Conservation (phyloP, 1,140 invertebrate genomes). For the Saccostrea cuccullata region DNA sequence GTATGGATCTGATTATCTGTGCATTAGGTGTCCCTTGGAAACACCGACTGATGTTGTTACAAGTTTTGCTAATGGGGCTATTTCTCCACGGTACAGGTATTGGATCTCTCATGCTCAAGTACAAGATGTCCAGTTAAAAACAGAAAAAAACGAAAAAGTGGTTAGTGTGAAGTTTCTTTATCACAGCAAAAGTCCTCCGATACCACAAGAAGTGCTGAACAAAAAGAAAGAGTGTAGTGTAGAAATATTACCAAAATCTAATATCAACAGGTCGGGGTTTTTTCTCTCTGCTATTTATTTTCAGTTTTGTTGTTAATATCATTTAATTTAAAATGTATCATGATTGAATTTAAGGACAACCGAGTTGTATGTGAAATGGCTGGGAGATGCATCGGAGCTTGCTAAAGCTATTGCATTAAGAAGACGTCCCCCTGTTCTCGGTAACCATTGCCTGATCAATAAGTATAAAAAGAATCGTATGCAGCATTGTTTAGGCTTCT, state of each 20-base stretch:
- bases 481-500: no score
- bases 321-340: no score
- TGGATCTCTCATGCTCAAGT: conserved; percentile 48
- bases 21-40: conserved; percentile 19
- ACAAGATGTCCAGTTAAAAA: conserved; percentile 39
- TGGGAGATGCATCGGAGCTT: conserved; percentile 35
- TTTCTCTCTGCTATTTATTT: no score
- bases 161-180: conserved; percentile 43
- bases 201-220: background rate
- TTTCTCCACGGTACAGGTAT: conserved; percentile 1
- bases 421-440: conserved; percentile 7
- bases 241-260: conserved; percentile 19
- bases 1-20: conserved; percentile 46
- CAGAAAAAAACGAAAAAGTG: conserved; percentile 39
- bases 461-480: no score
- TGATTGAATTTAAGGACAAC: conserved; percentile 48
- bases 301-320: no score
- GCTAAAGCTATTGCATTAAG: conserved; percentile 48
- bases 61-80: background rate
- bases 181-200: background rate
- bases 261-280: conserved; percentile 9
- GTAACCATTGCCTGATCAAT: no score
- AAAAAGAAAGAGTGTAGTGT: conserved; percentile 30
- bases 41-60: background rate
- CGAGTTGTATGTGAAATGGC: conserved; percentile 45